Percentiles rank a stretch among this genome's conserved stretches.
These are phyloP conservation scores for Kryptolebias ocellatus DNA, from an alignment of 2,797 vertebrate species.

Conservation along the genomic window DNA sequence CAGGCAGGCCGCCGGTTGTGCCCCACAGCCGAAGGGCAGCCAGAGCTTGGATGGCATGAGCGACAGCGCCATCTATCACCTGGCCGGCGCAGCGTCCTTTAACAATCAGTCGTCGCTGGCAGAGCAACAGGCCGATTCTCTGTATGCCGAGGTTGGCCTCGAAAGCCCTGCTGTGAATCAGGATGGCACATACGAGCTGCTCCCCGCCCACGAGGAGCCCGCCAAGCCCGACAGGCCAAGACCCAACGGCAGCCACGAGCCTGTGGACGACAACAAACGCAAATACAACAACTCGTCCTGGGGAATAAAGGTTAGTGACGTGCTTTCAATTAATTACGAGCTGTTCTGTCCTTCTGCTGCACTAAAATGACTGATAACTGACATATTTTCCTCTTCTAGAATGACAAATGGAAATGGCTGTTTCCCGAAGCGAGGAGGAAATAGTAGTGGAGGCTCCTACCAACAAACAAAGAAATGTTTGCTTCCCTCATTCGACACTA, in stretches of 20 bases:
- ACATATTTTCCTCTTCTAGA: conserved; percentile 70
- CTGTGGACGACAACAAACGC: conserved; percentile 69
- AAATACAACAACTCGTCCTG: conserved; percentile 54
- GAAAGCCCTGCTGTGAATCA: conserved; percentile 15
- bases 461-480: conserved; percentile 25
- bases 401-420: conserved; percentile 84
- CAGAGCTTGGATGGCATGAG: conserved; percentile 61
- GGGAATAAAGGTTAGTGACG: conserved; percentile 78
- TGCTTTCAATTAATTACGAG: not conserved
- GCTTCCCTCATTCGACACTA: conserved; percentile 58
- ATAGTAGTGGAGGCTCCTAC: conserved; percentile 48
- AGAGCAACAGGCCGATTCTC: conserved; percentile 20
- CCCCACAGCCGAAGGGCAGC: conserved; percentile 18
- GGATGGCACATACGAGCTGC: conserved; percentile 70
- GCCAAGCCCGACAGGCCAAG: not conserved
- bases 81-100: conserved; percentile 50
- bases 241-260: conserved; percentile 61
- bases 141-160: conserved; percentile 67
- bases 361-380: not conserved
- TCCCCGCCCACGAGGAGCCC: conserved; percentile 35
- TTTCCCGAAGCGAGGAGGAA: conserved; percentile 83
- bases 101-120: conserved; percentile 9
- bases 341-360: not conserved
- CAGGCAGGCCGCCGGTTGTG: conserved; percentile 24
- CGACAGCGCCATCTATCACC: conserved; percentile 63